Base-by-base conservation (phyloP, 2,888 invertebrate species). In the Apamea anceps region DNA sequence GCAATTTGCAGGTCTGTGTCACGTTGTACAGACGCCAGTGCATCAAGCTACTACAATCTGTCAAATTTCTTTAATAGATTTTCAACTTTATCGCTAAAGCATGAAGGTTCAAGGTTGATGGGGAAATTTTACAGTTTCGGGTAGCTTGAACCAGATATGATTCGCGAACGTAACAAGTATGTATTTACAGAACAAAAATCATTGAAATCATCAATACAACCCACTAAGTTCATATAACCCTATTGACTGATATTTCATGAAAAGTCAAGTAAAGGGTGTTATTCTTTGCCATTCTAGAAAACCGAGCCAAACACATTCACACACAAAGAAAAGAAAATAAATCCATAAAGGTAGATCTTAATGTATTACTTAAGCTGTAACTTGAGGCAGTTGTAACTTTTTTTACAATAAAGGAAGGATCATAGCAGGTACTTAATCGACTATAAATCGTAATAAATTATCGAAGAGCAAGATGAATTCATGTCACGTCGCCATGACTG, bases 391-490 rank as follows among this genome's bases (percentile, higher is more conserved):
- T 57, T 28, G 51, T 78, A 84, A 78, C 37, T 73, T 79, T 84
- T 81, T 84, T 82, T 80, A 54, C 51, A 15, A 15, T 65, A 0
- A 51, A 45, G 28, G 18, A 65, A 71, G 72, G 18, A 68, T 67
- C 67, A 28, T 68, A 75, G 42, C 32, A 45, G 48, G 21, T 74
- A 63, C 51, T 60, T 77, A 86, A 77, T 84, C 37, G 77, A 45
- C 57, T n/a, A 45, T 67, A 73, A 67, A 72, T 75, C 21, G 51
- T 37, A 37, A 85, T 77, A 86, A 77, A 84, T 77, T 67, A 77
- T 81, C 54, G n/a, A 72, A 25, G 45, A 57, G 25, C 28, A 42
- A 65, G 60, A 84, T 74, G 67, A 77, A 86, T 86, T 86, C 51
- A 82, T 57, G 62, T 82, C 42, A 74, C 45, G 15, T 51, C 70